Evolutionary conservation across 1,140 invertebrate genomes (phyloP), one percentile per base, ranked within the genome.

Genomic region (Bombus huntii): DNA sequence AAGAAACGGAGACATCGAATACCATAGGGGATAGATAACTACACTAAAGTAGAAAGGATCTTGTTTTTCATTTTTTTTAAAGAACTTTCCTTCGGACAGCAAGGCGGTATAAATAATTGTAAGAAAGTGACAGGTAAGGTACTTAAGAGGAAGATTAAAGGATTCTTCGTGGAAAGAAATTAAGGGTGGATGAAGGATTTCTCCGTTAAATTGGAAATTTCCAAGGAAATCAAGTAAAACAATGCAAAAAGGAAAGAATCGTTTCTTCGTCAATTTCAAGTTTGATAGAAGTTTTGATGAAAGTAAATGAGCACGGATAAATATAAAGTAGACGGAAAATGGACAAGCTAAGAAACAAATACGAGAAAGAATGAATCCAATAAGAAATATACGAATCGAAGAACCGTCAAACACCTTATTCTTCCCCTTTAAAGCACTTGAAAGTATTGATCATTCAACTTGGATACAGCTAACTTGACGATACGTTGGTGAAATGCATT

Each of bases 401-500:
- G 9, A 59, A 81, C 31, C 34, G 6, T 37, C n/a, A 18, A 2
- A 66, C 18, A 18, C 66, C 47, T 65, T 77, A 18, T 79, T 79
- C 81, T 62, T 59, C 37, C 42, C 42, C 65, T 79, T 89, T 81
- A 87, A 89, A 70, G 78, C 22, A 81, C 76, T 87, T 66, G 59
- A 44, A 68, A 53, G 22, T 89, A 90, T 90, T 79, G 89, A 90
- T 87, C 79, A 81, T 47, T 87, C 79, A 76, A 73, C 53, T 28
- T 73, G 37, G 68, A 80, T 66, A 83, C 53, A 81, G 57, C 68
- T 77, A 87, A 83, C 80, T 78, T 28, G 59, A 65, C 66, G 75
- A 83, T 34, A 37, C 47, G 6, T 57, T 65, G 22, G 37, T 31
- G 87, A 87, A 83, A 66, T 83, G 12, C 12, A 84, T 70, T 84